A percentile compares a stretch with the other conserved stretches of the same genome.
phyloP scores from a whole-genome alignment of 1,140 invertebrate species.

The Zophobas morio region DNA sequence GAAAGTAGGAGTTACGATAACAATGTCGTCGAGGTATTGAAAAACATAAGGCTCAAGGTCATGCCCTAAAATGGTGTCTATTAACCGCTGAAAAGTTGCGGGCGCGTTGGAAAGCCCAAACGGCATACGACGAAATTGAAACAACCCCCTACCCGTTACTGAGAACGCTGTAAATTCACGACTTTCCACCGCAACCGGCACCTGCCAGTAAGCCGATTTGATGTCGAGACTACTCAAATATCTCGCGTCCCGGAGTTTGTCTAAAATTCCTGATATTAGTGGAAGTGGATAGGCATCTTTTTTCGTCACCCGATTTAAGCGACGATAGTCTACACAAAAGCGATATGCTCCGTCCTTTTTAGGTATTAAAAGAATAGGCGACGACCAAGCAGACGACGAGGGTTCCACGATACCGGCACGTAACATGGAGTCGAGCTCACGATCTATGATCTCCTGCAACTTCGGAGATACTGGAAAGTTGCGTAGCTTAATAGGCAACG shows the following conservation, averaged over 20 bases:
- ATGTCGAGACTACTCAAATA: constrained; percentile 60
- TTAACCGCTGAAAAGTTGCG: constrained; percentile 64
- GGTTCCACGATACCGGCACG: constrained; percentile 8
- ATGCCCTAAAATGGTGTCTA: constrained; percentile 60
- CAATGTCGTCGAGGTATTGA: constrained; percentile 61
- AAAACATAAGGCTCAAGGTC: constrained; percentile 58
- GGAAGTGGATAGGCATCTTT: constrained; percentile 49
- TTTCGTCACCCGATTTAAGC: constrained; percentile 58
- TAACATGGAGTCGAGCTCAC: constrained; percentile 58
- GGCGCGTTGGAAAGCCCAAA: constrained; percentile 64
- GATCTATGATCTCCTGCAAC: constrained; percentile 52
- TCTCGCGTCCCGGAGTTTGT: constrained; percentile 59
- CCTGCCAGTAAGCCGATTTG: constrained; percentile 61
- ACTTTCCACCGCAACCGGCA: constrained; percentile 55
- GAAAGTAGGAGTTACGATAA: constrained; percentile 55
- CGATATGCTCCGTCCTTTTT: constrained; percentile 51
- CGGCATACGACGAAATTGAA: constrained; percentile 60
- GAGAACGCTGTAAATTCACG: constrained; percentile 59
- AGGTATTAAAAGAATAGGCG: constrained; percentile 57
- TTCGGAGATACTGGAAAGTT: constrained; percentile 58
- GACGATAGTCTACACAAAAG: not conserved
- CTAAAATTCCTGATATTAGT: constrained; percentile 61
- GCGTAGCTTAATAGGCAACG: constrained; percentile 57
- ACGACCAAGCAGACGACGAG: constrained; percentile 53
- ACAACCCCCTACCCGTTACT: constrained; percentile 59